phyloP scores from a whole-genome alignment of 2,888 invertebrate species.

The Drosophila emarginata region DNA sequence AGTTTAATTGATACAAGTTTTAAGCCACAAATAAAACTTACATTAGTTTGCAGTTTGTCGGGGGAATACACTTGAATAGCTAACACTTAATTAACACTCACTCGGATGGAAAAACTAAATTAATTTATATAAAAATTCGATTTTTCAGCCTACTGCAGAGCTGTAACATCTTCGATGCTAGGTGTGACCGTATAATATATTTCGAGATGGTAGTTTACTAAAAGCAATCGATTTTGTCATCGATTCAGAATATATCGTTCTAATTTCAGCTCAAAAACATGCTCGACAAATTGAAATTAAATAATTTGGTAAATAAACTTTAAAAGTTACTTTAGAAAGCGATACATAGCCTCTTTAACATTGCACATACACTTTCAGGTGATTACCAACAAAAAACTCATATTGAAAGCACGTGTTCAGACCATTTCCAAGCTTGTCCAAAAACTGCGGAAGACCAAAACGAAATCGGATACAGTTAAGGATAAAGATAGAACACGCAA shows the following conservation, averaged over 20 bases:
- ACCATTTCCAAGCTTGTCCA: constrained; percentile 79
- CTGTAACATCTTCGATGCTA: constrained; percentile 36
- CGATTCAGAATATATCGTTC: background rate
- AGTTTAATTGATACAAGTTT: background rate
- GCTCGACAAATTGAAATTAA: constrained; percentile 79
- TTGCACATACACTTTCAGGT: constrained; percentile 56
- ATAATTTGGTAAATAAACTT: constrained; percentile 77
- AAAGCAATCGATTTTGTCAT: background rate
- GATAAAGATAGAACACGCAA: constrained; percentile 66
- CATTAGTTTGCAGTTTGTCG: constrained; percentile 45
- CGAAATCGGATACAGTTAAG: constrained; percentile 60
- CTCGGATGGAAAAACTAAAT: constrained; percentile 23
- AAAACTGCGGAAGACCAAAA: constrained; percentile 78
- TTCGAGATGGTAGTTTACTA: background rate
- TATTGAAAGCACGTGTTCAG: constrained; percentile 74
- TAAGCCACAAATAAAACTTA: constrained; percentile 43
- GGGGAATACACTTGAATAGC: constrained; percentile 34
- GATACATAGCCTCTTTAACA: background rate
- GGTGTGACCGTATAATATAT: constrained; percentile 21
- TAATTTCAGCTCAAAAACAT: constrained; percentile 52
- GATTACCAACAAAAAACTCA: constrained; percentile 76
- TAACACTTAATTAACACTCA: constrained; percentile 34
- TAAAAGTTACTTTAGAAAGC: background rate
- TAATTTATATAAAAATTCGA: constrained; percentile 46
- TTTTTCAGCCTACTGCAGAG: constrained; percentile 58